These are phyloP conservation scores for Nomada ruficornis DNA, from an alignment of 2,888 invertebrate species.

Conservation along the genomic window DNA sequence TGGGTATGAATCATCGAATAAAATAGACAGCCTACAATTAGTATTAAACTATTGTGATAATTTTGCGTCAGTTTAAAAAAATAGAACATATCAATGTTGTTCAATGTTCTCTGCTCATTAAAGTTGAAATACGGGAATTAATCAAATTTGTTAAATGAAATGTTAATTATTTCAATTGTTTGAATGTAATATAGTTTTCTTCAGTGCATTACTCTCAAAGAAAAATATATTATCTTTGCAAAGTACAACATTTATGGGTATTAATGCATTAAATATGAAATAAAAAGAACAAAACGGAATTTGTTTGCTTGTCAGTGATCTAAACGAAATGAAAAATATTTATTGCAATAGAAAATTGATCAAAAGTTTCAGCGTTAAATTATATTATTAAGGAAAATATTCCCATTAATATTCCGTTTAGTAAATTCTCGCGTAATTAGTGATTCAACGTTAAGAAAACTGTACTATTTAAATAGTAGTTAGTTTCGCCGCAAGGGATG, in stretches of 20 bases:
- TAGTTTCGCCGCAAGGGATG: background rate
- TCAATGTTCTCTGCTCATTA: background rate
- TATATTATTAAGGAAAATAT: background rate
- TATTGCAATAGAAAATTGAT: background rate
- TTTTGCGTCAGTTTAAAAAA: background rate
- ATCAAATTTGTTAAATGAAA: background rate
- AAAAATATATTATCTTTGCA: too few relatives aligned
- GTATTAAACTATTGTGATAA: background rate
- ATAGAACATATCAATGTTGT: background rate
- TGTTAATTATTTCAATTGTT: background rate
- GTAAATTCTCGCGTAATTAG: background rate
- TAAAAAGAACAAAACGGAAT: too few relatives aligned
- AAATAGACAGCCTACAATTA: background rate
- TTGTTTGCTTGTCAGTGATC: too few relatives aligned
- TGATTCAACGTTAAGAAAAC: background rate
- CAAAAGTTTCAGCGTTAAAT: background rate
- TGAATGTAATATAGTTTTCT: background rate
- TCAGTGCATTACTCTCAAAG: too few relatives aligned
- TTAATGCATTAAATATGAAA: too few relatives aligned
- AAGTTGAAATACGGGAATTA: too few relatives aligned
- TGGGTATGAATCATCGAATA: background rate
- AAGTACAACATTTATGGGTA: too few relatives aligned
- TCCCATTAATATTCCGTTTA: background rate
- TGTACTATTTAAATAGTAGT: background rate
- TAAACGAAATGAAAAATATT: background rate